phyloP scores from a whole-genome alignment of 1,140 invertebrate species.

The Bacillus rossius region DNA sequence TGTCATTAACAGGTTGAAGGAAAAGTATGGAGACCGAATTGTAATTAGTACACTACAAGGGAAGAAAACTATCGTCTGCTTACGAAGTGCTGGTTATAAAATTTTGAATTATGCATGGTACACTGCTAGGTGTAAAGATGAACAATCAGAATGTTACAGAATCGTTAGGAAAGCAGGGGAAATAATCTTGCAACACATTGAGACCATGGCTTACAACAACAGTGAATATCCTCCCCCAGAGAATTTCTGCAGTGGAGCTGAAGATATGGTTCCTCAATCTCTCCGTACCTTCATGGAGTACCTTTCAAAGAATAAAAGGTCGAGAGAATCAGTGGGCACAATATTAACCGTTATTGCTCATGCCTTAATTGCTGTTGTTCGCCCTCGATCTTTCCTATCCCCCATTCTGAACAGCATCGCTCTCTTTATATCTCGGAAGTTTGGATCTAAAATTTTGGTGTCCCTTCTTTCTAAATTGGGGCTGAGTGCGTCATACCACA shows the following conservation, averaged over 20 bases:
- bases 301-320: not conserved
- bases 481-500: too few species aligned
- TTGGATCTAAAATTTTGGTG: slow-evolving; percentile 22
- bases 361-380: slow-evolving; percentile 32
- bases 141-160: not conserved
- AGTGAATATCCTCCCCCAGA: not conserved
- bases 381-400: slow-evolving; percentile 35
- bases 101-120: not conserved
- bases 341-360: slow-evolving; percentile 27
- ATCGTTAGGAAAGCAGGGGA: not conserved
- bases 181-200: not conserved
- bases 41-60: not conserved
- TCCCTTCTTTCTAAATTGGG: slow-evolving; percentile 23
- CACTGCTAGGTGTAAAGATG: not conserved
- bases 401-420: slow-evolving; percentile 22
- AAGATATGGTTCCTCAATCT: not conserved
- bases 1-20: not conserved
- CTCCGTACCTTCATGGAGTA: not conserved
- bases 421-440: slow-evolving; percentile 24
- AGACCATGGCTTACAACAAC: not conserved
- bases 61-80: not conserved
- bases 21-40: not conserved
- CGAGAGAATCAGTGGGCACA: not conserved
- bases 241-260: not conserved
- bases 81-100: not conserved